Conservation (phyloP, 2,888 invertebrate species). For the Odontocolon sp. region DNA sequence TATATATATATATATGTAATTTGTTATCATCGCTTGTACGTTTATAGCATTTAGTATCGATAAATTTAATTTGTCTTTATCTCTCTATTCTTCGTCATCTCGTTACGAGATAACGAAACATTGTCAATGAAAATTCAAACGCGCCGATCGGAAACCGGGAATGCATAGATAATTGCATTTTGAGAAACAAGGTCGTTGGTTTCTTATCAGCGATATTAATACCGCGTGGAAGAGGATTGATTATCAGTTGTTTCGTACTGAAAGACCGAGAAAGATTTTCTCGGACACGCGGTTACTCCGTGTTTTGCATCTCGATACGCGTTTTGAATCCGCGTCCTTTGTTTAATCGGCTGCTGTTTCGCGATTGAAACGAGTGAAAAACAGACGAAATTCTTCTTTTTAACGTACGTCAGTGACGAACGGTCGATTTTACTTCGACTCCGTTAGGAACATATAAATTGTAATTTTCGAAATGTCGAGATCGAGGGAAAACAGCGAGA, state of each 20-base stretch:
- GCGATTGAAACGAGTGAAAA: not conserved
- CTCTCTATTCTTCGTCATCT: not conserved
- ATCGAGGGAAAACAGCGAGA: not conserved
- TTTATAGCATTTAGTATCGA: not conserved
- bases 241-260: slow-evolving; percentile 11
- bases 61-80: not conserved
- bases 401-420: slow-evolving; percentile 10
- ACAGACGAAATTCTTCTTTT: not conserved
- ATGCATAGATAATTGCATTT: not conserved
- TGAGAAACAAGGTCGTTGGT: slow-evolving; percentile 44
- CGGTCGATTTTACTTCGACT: not conserved
- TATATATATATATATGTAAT: no score
- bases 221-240: slow-evolving; percentile 9
- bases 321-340: slow-evolving; percentile 18
- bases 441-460: not conserved
- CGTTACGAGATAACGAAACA: slow-evolving; percentile 6
- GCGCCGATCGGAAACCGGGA: not conserved
- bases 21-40: not conserved
- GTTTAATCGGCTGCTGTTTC: slow-evolving; percentile 26
- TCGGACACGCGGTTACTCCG: slow-evolving; percentile 2
- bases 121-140: slow-evolving; percentile 2
- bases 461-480: not conserved
- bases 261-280: slow-evolving; percentile 22
- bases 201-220: slow-evolving; percentile 45
- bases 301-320: not conserved